phyloP scores from a whole-genome alignment of 2,888 invertebrate genomes.

The Eretmocerus hayati region DNA sequence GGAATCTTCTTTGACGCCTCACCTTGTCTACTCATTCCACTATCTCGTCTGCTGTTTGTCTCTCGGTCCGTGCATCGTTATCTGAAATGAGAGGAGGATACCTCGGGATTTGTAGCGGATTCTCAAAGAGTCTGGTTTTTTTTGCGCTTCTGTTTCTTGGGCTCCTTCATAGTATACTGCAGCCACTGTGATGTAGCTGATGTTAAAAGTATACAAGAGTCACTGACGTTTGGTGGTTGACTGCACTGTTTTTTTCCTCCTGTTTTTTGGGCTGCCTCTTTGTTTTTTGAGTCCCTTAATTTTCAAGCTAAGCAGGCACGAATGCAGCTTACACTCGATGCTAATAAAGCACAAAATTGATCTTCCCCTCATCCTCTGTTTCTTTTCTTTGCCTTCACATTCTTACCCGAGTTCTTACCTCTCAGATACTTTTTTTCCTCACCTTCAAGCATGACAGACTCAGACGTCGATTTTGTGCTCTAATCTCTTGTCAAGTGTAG shows the following conservation, averaged over 20 bases:
- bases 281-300: constrained; percentile 22
- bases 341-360: constrained; percentile 13
- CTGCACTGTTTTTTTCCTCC: no score
- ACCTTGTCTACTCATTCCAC: not conserved
- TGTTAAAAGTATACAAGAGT: no score
- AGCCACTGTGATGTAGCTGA: no score
- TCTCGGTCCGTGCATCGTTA: constrained; percentile 17
- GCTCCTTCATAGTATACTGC: not conserved
- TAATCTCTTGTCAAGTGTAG: constrained; percentile 21
- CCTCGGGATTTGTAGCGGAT: constrained; percentile 18
- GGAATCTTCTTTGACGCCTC: no score
- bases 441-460: not conserved
- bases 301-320: constrained; percentile 25
- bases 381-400: not conserved
- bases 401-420: not conserved
- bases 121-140: constrained; percentile 15
- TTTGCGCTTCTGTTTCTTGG: constrained; percentile 14
- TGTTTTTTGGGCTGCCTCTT: constrained; percentile 10
- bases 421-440: not conserved
- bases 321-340: constrained; percentile 16
- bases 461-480: constrained; percentile 2
- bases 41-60: constrained; percentile 2
- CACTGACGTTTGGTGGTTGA: no score
- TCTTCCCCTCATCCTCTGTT: no score
- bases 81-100: constrained; percentile 22